Base-by-base conservation (phyloP, 2,797 vertebrate species). In the Pseudomugil gertrudae region DNA sequence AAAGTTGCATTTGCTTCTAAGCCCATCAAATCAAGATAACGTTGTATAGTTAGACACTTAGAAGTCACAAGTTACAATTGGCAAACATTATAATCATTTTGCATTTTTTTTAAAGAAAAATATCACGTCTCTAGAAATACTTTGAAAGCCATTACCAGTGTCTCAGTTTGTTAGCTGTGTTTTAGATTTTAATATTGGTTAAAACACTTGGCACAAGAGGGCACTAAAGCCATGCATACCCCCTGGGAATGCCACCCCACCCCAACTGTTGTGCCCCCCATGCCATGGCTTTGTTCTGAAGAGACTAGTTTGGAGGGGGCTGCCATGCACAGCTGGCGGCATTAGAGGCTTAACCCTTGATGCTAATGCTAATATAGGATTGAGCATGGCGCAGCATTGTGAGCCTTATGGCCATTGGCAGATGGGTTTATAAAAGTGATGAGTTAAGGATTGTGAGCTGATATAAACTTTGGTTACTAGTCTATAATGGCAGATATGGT, bases 151-250 rank as follows among this genome's bases (percentile, higher is more conserved):
- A 1, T 50, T 9, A 36, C 11, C 10, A 36, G 3, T 36, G 15
- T 52, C 2, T 30, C 4, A 8, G 2, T 38, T 21, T n/a, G 1
- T 47, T 26, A 11, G 38, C 13, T 43, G 40, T n/a, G n/a, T n/a
- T n/a, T 43, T 43, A 43, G 40, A n/a, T n/a, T 43, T 17, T n/a
- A 43, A 23, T 35, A 15, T 52, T n/a, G 0, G 64, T 87, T 58
- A 57, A 84, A 84, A 68, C 70, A 74, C 67, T 87, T 79, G 79
- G 87, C 93, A 90, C 92, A 92, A 93, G 92, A 93, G 90, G 93
- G 92, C 91, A 91, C 90, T 83, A 79, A 81, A 91, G 81, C 72
- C 87, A 86, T 69, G 71, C 79, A 68, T 84, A 88, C 90, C 89
- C 84, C 88, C 85, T 45, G 60, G 86, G 84, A 84, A 76, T 78